Conservation (phyloP, 2,113 vertebrate species). For the Bettongia penicillata region DNA sequence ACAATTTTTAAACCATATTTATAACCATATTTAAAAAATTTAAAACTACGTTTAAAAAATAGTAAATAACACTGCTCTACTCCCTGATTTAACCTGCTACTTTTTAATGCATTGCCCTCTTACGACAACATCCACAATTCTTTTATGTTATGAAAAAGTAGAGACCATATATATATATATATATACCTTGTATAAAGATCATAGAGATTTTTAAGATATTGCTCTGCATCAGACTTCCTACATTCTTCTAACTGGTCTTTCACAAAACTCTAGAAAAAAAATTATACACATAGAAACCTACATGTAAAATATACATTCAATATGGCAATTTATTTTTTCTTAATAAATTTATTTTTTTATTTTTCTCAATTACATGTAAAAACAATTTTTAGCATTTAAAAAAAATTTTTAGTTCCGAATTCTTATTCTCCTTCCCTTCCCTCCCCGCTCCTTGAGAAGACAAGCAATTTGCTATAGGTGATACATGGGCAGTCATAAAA, state of each 20-base stretch:
- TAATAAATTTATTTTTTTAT: neutral
- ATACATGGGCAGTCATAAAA: neutral
- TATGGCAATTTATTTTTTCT: neutral
- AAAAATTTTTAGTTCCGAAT: neutral
- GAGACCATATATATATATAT: conserved; percentile 38
- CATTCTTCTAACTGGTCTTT: conserved; percentile 94
- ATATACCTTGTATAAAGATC: conserved; percentile 96
- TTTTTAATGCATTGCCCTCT: neutral
- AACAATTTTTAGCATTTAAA: neutral
- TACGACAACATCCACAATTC: neutral
- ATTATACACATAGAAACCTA: neutral
- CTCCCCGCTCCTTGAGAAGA: neutral
- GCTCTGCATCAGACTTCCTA: conserved; percentile 94
- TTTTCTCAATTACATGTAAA: neutral
- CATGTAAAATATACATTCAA: neutral
- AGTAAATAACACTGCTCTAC: conserved; percentile 15
- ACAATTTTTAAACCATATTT: neutral
- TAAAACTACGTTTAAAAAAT: neutral
- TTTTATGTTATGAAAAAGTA: conserved; percentile 2
- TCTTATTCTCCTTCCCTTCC: no score
- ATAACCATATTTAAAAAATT: no score
- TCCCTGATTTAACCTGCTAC: conserved; percentile 6
- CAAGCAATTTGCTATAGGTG: neutral
- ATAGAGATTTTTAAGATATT: conserved; percentile 98
- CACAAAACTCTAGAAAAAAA: conserved; percentile 89